Percentiles rank a stretch among this genome's conserved stretches.
Evolutionary conservation across 2,113 vertebrate species (phyloP).

Genomic region (Ptilorrhoa leucosticta): DNA sequence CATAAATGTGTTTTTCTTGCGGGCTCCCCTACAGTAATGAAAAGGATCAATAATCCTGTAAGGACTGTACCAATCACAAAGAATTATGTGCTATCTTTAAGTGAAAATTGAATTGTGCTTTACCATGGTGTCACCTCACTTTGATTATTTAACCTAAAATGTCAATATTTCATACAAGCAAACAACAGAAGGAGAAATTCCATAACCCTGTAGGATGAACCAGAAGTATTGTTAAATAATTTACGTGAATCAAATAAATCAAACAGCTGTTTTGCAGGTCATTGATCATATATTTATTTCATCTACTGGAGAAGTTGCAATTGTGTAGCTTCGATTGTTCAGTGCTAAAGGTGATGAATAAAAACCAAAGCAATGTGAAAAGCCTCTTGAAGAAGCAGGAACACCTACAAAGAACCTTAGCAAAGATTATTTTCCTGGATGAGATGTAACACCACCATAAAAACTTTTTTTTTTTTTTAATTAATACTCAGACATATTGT

Average conservation of each 20-base stretch:
- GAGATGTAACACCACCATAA: background rate
- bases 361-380: slow-evolving; percentile 25
- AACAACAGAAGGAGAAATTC: slow-evolving; percentile 48
- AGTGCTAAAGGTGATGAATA: slow-evolving; percentile 19
- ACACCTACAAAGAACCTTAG: background rate
- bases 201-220: slow-evolving; percentile 1
- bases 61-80: slow-evolving; percentile 62
- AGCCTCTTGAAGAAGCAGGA: background rate
- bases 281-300: slow-evolving; percentile 51
- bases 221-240: slow-evolving; percentile 32
- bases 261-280: slow-evolving; percentile 24
- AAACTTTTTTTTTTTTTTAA: background rate
- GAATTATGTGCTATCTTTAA: slow-evolving; percentile 76
- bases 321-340: background rate
- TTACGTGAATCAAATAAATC: slow-evolving; percentile 40
- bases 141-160: slow-evolving; percentile 77
- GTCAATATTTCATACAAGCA: slow-evolving; percentile 67
- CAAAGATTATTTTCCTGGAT: background rate
- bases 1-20: slow-evolving; percentile 63
- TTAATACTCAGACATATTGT: background rate
- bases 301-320: background rate
- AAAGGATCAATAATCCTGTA: slow-evolving; percentile 72
- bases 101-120: slow-evolving; percentile 78
- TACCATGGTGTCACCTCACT: slow-evolving; percentile 65
- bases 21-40: slow-evolving; percentile 70